A percentile compares a stretch with the other conserved stretches of the same genome.
Evolutionary conservation across 2,797 vertebrate genomes (phyloP).

Genomic region (Paguma larvata): DNA sequence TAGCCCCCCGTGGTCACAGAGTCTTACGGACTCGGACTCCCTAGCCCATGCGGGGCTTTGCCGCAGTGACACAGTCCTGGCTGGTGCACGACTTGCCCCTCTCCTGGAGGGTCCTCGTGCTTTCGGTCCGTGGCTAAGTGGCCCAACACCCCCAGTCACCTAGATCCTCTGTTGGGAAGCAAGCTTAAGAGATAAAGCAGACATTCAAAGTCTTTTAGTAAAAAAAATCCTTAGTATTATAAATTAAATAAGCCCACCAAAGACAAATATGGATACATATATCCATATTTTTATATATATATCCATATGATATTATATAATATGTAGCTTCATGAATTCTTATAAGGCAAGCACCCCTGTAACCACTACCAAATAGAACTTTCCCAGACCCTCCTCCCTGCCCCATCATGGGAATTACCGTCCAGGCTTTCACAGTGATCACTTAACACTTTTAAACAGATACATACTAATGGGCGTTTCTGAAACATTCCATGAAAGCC

Average conservation of each 20-base stretch:
- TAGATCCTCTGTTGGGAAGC: conserved; percentile 31
- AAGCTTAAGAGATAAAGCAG: conserved; percentile 45
- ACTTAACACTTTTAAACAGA: conserved; percentile 39
- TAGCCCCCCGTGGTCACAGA: not conserved
- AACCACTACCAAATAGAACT: conserved; percentile 42
- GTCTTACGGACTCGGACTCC: not conserved
- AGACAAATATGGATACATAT: not conserved
- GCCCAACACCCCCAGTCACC: conserved; percentile 3
- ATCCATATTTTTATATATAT: not conserved
- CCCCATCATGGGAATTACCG: not conserved
- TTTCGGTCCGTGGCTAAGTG: not conserved
- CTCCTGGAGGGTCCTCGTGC: not conserved
- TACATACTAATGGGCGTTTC: conserved; percentile 44
- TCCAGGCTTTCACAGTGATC: not conserved
- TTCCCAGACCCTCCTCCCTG: not conserved
- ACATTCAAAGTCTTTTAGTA: not conserved
- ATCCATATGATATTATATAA: not conserved
- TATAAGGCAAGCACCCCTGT: not conserved
- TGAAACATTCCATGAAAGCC: conserved; percentile 44
- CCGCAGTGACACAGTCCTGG: not conserved
- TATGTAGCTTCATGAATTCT: not conserved
- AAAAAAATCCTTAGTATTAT: not conserved
- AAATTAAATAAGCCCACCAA: conserved; percentile 45
- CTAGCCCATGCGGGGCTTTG: not conserved
- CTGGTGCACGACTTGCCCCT: not conserved